These are phyloP conservation scores for Eupithecia tripunctaria DNA, from an alignment of 2,888 invertebrate genomes.

Conservation along the genomic window DNA sequence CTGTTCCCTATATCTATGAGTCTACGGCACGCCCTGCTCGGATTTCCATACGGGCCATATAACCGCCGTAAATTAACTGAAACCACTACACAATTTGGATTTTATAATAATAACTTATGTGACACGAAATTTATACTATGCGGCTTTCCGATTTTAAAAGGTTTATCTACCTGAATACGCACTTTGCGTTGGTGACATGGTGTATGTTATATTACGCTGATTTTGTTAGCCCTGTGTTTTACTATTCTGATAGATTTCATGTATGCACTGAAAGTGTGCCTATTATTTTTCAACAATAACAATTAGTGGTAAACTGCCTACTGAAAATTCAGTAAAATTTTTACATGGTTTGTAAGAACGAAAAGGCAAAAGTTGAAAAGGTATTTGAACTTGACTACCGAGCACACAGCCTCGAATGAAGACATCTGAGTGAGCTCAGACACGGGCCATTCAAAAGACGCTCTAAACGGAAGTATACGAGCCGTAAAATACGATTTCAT, in stretches of 20 bases:
- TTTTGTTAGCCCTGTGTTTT: neutral
- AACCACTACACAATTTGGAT: constrained; percentile 52
- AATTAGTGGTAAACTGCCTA: neutral
- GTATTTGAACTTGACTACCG: constrained; percentile 55
- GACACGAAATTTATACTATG: constrained; percentile 40
- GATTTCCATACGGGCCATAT: constrained; percentile 64
- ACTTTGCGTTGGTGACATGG: neutral
- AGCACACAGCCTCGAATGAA: constrained; percentile 60
- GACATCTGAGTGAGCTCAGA: constrained; percentile 73
- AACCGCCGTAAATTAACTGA: constrained; percentile 60
- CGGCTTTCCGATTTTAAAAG: constrained; percentile 5
- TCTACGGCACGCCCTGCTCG: constrained; percentile 56
- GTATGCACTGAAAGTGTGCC: neutral
- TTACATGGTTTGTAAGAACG: neutral
- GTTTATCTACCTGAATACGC: neutral
- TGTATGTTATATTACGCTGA: neutral
- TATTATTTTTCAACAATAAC: neutral
- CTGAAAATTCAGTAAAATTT: neutral
- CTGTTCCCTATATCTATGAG: constrained; percentile 69
- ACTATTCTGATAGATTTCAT: neutral
- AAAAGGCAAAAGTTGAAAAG: constrained; percentile 44
- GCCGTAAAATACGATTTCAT: constrained; percentile 84
- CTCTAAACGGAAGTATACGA: constrained; percentile 80
- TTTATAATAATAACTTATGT: constrained; percentile 43
- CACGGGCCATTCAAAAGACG: constrained; percentile 78